These are phyloP conservation scores for Enteromius anoplus DNA, from an alignment of 2,797 vertebrate species.

Conservation along the genomic window DNA sequence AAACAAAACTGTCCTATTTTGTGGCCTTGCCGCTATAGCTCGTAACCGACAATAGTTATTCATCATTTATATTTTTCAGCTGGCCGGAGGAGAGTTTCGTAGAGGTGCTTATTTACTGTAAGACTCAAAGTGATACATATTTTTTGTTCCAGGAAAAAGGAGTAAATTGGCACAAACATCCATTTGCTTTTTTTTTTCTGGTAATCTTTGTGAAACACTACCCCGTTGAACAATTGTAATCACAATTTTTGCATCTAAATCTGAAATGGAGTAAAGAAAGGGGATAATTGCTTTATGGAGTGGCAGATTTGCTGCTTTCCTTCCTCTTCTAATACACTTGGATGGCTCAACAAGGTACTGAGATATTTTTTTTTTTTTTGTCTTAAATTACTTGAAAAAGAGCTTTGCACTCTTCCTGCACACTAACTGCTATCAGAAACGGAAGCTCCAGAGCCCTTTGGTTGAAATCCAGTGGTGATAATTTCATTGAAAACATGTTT, in stretches of 20 bases:
- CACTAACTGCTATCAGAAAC: slow-evolving; percentile 61
- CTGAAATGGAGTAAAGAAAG: slow-evolving; percentile 54
- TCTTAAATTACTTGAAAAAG: slow-evolving; percentile 66
- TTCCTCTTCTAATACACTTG: slow-evolving; percentile 58
- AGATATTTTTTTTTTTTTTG: slow-evolving; percentile 53
- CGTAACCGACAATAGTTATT: slow-evolving; percentile 52
- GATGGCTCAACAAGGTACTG: slow-evolving; percentile 60
- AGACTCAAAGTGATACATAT: background rate
- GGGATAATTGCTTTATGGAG: slow-evolving; percentile 59
- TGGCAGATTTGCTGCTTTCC: slow-evolving; percentile 49
- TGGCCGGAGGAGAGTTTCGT: slow-evolving; percentile 32
- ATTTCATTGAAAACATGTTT: slow-evolving; percentile 68
- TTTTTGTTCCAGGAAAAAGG: slow-evolving; percentile 30
- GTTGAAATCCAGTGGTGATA: slow-evolving; percentile 63
- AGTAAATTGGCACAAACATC: slow-evolving; percentile 39
- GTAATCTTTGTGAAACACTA: slow-evolving; percentile 51
- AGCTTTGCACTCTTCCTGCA: slow-evolving; percentile 55
- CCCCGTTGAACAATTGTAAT: slow-evolving; percentile 46
- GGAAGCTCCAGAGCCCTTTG: slow-evolving; percentile 61
- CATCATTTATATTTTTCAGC: slow-evolving; percentile 41
- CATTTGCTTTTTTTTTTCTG: slow-evolving; percentile 43
- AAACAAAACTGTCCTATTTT: slow-evolving; percentile 53
- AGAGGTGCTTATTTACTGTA: slow-evolving; percentile 27
- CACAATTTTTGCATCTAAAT: slow-evolving; percentile 57
- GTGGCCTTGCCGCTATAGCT: slow-evolving; percentile 31